Percentiles rank a stretch among this genome's conserved stretches.
These are phyloP conservation scores for Strix uralensis DNA, from an alignment of 2,113 vertebrate species.

Conservation along the genomic window DNA sequence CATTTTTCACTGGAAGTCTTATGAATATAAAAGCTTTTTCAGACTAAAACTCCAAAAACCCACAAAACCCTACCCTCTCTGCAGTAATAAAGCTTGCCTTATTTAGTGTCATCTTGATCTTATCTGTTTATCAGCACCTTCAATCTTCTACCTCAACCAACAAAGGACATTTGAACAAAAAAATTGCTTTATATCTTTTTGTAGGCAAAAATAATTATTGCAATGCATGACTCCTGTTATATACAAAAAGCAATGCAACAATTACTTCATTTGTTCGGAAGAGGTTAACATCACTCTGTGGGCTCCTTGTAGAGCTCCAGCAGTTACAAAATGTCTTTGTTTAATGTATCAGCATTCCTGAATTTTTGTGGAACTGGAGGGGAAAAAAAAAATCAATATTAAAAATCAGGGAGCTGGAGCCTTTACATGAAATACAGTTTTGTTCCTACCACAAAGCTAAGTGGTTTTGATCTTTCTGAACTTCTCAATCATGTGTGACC, in stretches of 20 bases:
- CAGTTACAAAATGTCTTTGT: slow-evolving; percentile 37
- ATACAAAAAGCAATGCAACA: neutral
- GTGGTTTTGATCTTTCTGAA: slow-evolving; percentile 67
- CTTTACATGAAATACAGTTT: slow-evolving; percentile 52
- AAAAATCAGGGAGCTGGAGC: slow-evolving; percentile 45
- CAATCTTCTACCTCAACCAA: neutral
- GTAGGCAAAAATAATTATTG: neutral
- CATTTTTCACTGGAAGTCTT: neutral
- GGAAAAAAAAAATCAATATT: neutral
- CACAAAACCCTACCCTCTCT: neutral
- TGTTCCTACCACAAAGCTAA: slow-evolving; percentile 44
- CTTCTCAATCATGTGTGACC: slow-evolving; percentile 65
- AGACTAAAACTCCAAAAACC: neutral
- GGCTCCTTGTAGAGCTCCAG: slow-evolving; percentile 4
- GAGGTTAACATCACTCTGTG: neutral
- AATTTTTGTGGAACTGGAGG: slow-evolving; percentile 36
- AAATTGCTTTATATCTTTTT: slow-evolving; percentile 1
- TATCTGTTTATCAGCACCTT: neutral
- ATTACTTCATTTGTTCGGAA: neutral
- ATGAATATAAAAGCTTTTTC: neutral
- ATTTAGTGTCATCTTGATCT: neutral
- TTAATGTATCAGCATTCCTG: slow-evolving; percentile 34
- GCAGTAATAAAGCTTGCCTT: neutral
- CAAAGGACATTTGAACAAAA: neutral
- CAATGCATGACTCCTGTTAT: neutral